Evolutionary conservation across 2,113 vertebrate species (phyloP), one percentile per base, ranked within the genome.

Genomic region (Bolborhynchus lineola): DNA sequence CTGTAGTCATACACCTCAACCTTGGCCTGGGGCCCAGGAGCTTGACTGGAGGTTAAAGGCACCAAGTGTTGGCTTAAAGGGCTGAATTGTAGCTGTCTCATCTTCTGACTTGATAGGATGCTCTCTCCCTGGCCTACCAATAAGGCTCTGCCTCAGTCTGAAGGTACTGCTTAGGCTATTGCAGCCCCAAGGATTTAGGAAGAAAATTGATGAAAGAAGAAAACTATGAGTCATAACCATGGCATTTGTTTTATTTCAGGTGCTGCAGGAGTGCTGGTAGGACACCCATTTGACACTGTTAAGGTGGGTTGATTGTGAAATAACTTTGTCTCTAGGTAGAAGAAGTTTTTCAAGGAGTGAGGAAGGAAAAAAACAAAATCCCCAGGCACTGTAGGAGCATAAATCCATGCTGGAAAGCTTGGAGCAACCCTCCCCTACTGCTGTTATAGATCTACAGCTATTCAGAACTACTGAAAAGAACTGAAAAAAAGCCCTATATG

Each of bases 281-380:
- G 99, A 98, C 99, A 99, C 94, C 99, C 99, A 0, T 99, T 99
- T 91, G 99, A 99, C 97, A 99, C 99, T 1, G 99, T 99, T 62
- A 99, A 99, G 99, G 99, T 99, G 97, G 97, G 98, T 97, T 62
- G 83, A 88, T 95, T 76, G 82, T 52, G 19, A 86, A 76, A 62
- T 57, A 20, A 47, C 55, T 93, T 88, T 44, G 15, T 25, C 25
- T 88, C 69, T 69, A 69, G 18, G 14, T 65, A 71, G 72, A 82
- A 68, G 69, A 82, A 42, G 46, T 18, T 70, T 87, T 82, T 42
- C 24, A n/a, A 68, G 46, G 39, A 90, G 5, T 55, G 2, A 13
- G 31, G 28, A 29, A 88, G 31, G 20, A 4, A 57, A n/a, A n/a
- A 11, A 79, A 28, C 71, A 82, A 35, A 46, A 42, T 42, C 35